Conservation (phyloP, 2,888 invertebrate genomes). For the Drosophila bunnanda region DNA sequence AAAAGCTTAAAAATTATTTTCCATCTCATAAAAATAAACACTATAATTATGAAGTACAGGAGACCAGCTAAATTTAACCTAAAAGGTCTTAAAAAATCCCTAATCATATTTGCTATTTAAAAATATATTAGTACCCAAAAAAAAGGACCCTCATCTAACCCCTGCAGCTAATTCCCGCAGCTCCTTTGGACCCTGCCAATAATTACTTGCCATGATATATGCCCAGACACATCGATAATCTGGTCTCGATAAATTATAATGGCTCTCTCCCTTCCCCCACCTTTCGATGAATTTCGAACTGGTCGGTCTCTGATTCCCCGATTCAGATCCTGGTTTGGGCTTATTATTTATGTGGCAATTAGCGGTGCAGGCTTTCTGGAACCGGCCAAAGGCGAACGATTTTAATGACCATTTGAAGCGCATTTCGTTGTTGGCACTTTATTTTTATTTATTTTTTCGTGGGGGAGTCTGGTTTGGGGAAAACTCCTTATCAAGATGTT, state of each 20-base stretch:
- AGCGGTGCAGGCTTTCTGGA: conserved; percentile 70
- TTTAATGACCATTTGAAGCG: conserved; percentile 80
- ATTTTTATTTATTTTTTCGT: conserved; percentile 71
- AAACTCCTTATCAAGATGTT: conserved; percentile 72
- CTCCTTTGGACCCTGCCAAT: conserved; percentile 7
- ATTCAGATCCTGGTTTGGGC: conserved; percentile 43
- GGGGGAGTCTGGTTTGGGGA: neutral
- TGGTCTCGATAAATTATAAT: conserved; percentile 48
- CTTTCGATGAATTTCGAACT: conserved; percentile 10
- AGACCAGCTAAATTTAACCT: no score
- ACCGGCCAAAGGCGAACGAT: conserved; percentile 48
- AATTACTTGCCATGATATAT: conserved; percentile 31
- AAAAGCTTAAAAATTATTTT: no score
- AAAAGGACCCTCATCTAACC: neutral
- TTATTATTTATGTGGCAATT: conserved; percentile 78
- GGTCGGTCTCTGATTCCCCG: conserved; percentile 14
- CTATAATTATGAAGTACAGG: no score
- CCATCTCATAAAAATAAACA: no score
- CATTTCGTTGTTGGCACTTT: conserved; percentile 78
- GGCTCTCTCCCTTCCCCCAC: neutral
- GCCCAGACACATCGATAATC: conserved; percentile 55
- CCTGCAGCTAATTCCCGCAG: neutral
- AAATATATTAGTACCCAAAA: neutral
- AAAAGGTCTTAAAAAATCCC: no score
- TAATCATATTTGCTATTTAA: no score